Base-by-base conservation (phyloP, 2,113 vertebrate genomes). In the Aramus guarauna region DNA sequence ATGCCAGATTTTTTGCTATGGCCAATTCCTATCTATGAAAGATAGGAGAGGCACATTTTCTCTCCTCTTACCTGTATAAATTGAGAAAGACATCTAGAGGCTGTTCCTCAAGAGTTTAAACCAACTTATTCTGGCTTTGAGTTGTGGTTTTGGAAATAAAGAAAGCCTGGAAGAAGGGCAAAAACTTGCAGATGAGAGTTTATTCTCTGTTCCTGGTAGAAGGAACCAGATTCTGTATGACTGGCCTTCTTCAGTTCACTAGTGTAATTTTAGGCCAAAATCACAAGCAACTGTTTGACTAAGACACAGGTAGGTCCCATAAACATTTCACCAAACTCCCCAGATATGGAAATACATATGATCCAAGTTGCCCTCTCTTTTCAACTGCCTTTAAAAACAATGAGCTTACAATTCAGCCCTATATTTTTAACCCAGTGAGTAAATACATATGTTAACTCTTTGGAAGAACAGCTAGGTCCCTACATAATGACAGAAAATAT, bases 381-480 rank as follows among this genome's bases (percentile, higher is more conserved):
- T 27, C 23, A 72, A 15, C 8, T 48, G 30, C 11, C 20, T 20
- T 45, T 55, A 36, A 36, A 92, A 92, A 18, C 30, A 75, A 48
- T 53, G 26, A 80, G 50, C 17, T 62, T 58, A 62, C 19, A 67
- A 15, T 48, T 37, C 68, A 84, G 21, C 9, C 60, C 29, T 18
- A 1, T 30, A 36, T 36, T 82, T 89, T 74, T n/a, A 60, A 45
- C 13, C 11, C 34, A 66, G 17, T 4, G 12, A 22, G 8, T n/a
- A n/a, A 3, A 4, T 19, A 15, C 53, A 2, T 9, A n/a, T 5
- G 4, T 45, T 50, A 75, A 83, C 13, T 17, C 56, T 29, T 0
- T 30, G 39, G 45, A 45, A 96, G 34, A 78, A 63, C 3, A 18
- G 36, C 21, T 22, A 19, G 7, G 19, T 52, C 26, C 17, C 52